Conservation (phyloP, 2,113 vertebrate genomes). For the human region DNA sequence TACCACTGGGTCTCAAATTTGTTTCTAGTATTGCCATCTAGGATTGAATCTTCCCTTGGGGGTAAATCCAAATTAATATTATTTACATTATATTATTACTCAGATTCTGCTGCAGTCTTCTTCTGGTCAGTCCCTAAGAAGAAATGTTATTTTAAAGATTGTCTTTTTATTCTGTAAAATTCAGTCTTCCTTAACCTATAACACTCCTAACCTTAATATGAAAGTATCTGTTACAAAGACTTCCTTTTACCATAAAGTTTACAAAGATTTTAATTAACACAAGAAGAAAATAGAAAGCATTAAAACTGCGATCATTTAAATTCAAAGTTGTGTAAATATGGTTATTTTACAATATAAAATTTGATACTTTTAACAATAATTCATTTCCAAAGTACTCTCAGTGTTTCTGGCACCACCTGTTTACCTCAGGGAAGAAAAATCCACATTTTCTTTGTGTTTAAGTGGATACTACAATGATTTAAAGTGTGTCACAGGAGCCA, state of each 20-base stretch:
- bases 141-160: neutral
- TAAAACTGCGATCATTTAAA: constrained; percentile 13
- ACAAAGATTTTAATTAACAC: constrained; percentile 22
- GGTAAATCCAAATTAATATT: neutral
- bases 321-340: constrained; percentile 40
- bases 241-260: neutral
- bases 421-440: constrained; percentile 66
- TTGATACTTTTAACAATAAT: constrained; percentile 51
- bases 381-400: constrained; percentile 64
- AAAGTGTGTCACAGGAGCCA: constrained; percentile 64
- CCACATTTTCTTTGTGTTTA: constrained; percentile 70
- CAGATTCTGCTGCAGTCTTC: neutral
- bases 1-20: neutral
- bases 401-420: constrained; percentile 62
- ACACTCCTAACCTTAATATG: neutral
- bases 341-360: constrained; percentile 56
- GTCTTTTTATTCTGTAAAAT: neutral
- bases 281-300: neutral
- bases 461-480: constrained; percentile 71
- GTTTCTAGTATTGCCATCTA: neutral
- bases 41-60: neutral
- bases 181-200: neutral
- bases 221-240: constrained; percentile 16
- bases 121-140: neutral
- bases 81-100: neutral